Conservation (phyloP, 2,113 vertebrate species). For the Anguilla japonica region DNA sequence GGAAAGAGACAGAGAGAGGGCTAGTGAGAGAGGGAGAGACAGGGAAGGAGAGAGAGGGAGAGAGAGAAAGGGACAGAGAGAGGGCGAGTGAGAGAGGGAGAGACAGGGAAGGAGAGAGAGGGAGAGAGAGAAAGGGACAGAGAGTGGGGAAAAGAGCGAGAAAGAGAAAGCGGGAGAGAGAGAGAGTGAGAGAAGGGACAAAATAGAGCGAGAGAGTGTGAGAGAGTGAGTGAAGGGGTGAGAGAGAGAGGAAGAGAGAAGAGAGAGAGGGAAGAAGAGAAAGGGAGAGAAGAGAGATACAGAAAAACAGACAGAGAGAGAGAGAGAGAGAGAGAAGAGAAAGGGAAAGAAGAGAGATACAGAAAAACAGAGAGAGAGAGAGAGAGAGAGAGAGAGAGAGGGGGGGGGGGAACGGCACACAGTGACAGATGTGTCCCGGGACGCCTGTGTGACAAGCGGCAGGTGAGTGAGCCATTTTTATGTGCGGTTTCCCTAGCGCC, state of each 20-base stretch:
- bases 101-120: slow-evolving; percentile 12
- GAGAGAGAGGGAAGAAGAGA: background rate
- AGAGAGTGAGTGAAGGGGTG: too few relatives aligned
- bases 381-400: too few relatives aligned
- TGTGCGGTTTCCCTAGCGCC: background rate
- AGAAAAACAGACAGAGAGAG: slow-evolving; percentile 5
- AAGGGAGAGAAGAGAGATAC: background rate
- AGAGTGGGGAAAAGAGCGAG: background rate
- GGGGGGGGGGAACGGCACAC: background rate
- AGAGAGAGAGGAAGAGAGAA: slow-evolving; percentile 19
- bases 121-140: slow-evolving; percentile 30
- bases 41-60: background rate
- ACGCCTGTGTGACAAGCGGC: background rate
- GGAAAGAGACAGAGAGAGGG: slow-evolving; percentile 18
- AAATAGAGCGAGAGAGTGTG: too few relatives aligned
- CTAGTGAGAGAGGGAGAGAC: slow-evolving; percentile 25
- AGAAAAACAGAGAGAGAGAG: background rate
- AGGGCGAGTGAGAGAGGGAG: slow-evolving; percentile 5
- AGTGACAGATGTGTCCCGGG: background rate
- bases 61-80: background rate
- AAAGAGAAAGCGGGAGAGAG: background rate
- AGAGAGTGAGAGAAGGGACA: slow-evolving; percentile 14
- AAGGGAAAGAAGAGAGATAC: slow-evolving; percentile 5
- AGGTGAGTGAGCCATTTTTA: background rate
- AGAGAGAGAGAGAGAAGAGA: slow-evolving; percentile 13